Conservation (phyloP, 1,140 invertebrate species). For the Drosophila tropicalis region DNA sequence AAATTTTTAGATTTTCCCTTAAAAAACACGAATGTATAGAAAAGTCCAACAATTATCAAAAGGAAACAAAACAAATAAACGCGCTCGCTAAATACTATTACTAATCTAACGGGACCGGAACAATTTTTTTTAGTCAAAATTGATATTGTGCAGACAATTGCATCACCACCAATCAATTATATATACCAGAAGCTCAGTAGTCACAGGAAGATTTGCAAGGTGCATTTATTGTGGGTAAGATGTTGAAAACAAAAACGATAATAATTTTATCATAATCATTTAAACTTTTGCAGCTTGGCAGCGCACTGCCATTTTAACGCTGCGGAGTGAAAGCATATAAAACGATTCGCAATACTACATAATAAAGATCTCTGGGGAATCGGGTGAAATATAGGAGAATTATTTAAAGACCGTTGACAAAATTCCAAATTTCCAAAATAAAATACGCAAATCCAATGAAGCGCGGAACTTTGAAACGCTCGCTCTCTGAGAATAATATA, state of each 20-base stretch:
- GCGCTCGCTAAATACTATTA: slow-evolving; percentile 6
- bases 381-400: too few species aligned
- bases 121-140: slow-evolving; percentile 4
- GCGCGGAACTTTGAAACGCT: background rate
- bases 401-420: too few species aligned
- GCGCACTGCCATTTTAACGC: too few species aligned
- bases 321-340: too few species aligned
- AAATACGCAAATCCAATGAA: slow-evolving; percentile 1
- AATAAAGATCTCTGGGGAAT: too few species aligned
- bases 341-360: too few species aligned
- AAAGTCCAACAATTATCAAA: slow-evolving; percentile 5
- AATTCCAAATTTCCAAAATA: too few species aligned
- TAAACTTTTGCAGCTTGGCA: too few species aligned
- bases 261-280: too few species aligned
- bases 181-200: slow-evolving; percentile 1
- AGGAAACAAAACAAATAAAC: slow-evolving; percentile 19
- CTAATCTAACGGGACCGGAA: background rate
- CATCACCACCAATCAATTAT: background rate
- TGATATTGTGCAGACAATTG: slow-evolving; percentile 1
- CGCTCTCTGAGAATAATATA: slow-evolving; percentile 38
- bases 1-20: slow-evolving; percentile 41
- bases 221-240: too few species aligned
- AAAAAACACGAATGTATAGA: slow-evolving; percentile 17
- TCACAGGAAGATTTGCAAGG: too few species aligned
- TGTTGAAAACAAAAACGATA: too few species aligned